These are phyloP conservation scores for Adoxophyes honmai DNA, from an alignment of 1,140 invertebrate species.

Conservation along the genomic window DNA sequence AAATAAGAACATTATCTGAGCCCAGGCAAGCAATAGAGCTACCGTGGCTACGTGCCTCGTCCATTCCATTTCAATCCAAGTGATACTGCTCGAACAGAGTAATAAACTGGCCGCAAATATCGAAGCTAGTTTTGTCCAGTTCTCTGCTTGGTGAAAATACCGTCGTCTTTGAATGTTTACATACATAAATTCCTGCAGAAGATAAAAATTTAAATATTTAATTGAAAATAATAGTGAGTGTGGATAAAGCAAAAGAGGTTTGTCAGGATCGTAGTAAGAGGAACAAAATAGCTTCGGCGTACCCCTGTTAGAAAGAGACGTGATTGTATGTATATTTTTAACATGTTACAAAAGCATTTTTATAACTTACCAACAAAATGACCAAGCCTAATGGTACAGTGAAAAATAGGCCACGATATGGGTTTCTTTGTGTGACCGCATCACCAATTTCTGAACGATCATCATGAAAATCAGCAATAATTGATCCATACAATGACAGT, in stretches of 20 bases:
- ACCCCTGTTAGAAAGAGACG: too few species aligned
- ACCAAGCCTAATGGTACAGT: neutral
- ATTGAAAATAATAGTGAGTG: too few species aligned
- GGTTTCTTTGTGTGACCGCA: too few species aligned
- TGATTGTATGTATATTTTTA: too few species aligned
- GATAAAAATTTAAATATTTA: neutral
- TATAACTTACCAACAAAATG: neutral
- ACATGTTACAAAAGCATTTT: neutral
- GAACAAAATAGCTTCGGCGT: too few species aligned
- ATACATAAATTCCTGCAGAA: neutral
- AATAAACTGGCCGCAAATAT: conserved; percentile 21
- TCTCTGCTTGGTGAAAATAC: neutral
- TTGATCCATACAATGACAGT: too few species aligned
- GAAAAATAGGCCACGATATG: conserved; percentile 5
- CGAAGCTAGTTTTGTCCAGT: conserved; percentile 34
- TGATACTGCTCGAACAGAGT: conserved; percentile 7
- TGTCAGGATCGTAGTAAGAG: too few species aligned
- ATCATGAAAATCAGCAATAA: too few species aligned
- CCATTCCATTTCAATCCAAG: conserved; percentile 34
- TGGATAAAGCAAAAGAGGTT: too few species aligned
- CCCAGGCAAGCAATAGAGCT: conserved; percentile 55
- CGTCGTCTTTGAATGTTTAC: neutral
- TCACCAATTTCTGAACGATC: too few species aligned
- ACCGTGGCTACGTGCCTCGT: conserved; percentile 50
- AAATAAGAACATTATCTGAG: conserved; percentile 55